phyloP scores from a whole-genome alignment of 2,797 vertebrate genomes.

The Karalla daura region DNA sequence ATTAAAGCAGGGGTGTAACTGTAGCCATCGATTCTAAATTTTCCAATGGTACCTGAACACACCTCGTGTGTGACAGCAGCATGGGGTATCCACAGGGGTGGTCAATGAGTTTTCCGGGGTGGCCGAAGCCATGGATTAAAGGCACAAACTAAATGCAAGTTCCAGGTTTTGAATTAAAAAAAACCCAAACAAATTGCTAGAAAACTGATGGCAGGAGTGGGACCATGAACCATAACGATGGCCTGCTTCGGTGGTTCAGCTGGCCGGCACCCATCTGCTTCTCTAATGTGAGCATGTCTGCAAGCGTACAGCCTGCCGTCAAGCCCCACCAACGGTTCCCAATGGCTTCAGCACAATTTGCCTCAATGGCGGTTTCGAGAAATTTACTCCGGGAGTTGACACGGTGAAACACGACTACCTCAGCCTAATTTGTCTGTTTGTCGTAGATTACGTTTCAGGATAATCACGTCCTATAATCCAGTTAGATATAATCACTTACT shows the following conservation, averaged over 20 bases:
- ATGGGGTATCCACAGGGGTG: too few species aligned
- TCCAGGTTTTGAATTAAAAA: too few species aligned
- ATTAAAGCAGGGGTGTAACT: too few species aligned
- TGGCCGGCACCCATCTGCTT: constrained; percentile 36
- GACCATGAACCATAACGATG: constrained; percentile 35
- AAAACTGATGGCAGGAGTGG: constrained; percentile 29
- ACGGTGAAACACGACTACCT: constrained; percentile 44
- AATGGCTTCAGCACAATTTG: constrained; percentile 25
- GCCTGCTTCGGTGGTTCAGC: constrained; percentile 38
- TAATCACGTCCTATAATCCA: constrained; percentile 77
- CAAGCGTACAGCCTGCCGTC: constrained; percentile 26
- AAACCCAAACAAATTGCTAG: constrained; percentile 41
- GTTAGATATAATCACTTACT: constrained; percentile 80
- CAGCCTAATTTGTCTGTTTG: constrained; percentile 67
- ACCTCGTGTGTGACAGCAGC: too few species aligned
- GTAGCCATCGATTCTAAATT: too few species aligned
- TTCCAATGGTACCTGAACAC: too few species aligned
- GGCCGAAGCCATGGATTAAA: too few species aligned
- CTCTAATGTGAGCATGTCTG: constrained; percentile 27
- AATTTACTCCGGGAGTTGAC: constrained; percentile 37
- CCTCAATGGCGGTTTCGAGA: constrained; percentile 32
- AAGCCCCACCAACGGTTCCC: constrained; percentile 26
- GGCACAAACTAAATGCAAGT: background rate
- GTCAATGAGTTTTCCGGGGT: too few species aligned
- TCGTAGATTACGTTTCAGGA: constrained; percentile 72